A percentile compares a stretch with the other conserved stretches of the same genome.
These are phyloP conservation scores for Sinella curviseta DNA, from an alignment of 1,140 invertebrate species.

Conservation along the genomic window DNA sequence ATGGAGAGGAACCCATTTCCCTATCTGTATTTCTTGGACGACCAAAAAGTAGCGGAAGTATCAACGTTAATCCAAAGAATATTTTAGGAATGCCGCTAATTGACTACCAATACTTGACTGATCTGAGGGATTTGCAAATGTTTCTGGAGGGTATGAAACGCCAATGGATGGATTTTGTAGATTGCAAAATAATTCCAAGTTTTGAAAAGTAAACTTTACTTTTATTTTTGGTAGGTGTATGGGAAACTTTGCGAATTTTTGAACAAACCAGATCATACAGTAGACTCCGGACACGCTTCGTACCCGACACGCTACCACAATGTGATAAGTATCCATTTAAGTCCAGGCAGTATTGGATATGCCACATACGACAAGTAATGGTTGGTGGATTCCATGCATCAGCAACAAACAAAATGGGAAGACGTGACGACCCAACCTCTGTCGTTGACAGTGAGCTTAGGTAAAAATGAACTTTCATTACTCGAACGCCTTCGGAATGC, in stretches of 20 bases:
- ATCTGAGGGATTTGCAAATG: background rate
- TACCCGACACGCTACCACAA: slow-evolving; percentile 26
- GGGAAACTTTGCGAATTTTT: slow-evolving; percentile 49
- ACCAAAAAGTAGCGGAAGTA: slow-evolving; percentile 49
- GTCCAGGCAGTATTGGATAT: slow-evolving; percentile 52
- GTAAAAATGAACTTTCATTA: background rate
- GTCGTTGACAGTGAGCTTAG: background rate
- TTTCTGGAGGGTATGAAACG: slow-evolving; percentile 1
- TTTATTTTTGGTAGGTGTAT: too few relatives aligned
- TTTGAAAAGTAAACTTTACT: too few relatives aligned
- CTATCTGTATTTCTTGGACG: slow-evolving; percentile 33
- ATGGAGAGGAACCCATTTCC: background rate
- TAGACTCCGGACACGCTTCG: slow-evolving; percentile 46
- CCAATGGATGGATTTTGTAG: too few relatives aligned
- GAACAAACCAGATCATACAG: slow-evolving; percentile 50
- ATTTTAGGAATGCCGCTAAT: background rate
- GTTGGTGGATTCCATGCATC: background rate
- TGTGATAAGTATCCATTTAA: slow-evolving; percentile 34
- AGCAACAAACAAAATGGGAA: background rate
- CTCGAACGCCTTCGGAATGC: background rate
- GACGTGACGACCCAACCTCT: background rate
- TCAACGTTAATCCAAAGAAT: slow-evolving; percentile 1
- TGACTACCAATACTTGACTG: background rate
- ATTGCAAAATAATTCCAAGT: too few relatives aligned
- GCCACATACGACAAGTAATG: slow-evolving; percentile 47